Base-by-base conservation (phyloP, 2,797 vertebrate genomes). In the Pantherophis vulpinus region DNA sequence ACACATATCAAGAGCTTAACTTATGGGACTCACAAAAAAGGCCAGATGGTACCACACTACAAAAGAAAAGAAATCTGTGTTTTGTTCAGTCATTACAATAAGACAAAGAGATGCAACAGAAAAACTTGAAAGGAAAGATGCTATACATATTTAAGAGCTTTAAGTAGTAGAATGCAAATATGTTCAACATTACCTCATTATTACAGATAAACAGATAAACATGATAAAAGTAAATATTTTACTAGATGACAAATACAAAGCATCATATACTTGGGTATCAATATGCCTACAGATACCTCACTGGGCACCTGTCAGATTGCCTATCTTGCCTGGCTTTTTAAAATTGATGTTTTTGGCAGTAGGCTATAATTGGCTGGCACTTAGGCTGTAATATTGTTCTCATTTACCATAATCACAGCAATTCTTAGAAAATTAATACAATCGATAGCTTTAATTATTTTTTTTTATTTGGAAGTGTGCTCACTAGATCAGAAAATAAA, bases 1-100 rank as follows among this genome's bases (percentile, higher is more conserved):
- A 11, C 79, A 56, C 91, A 61, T 88, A 91, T 88, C 12, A 93
- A 95, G 74, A 91, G 92, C 7, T 87, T 87, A 59, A 60, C 16
- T 25, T 59, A 20, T 54, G 47, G n/a, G 20, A 25, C 29, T 42
- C 23, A 90, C 58, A 63, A 5, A 63, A 51, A 37, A 13, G 25
- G 88, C 16, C 7, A 63, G 20, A 55, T 47, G 12, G 47, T 56
- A 83, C 59, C 56, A 88, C n/a, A 83, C 60, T 91, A 91, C 55
- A 83, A 16, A 89, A 9, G 56, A 23, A 58, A 87, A 63, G 29
- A 27, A n/a, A 58, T 25, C 37, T 55, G 23, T 86, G 20, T n/a
- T n/a, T 89, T 51, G 18, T 74, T 55, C n/a, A 55, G 42, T 63
- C 18, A 55, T 42, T n/a, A 27, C 61, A 70, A 13, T 70, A 42